Base-by-base conservation (phyloP, 1,140 invertebrate genomes). In the Heliothis subflexa region DNA sequence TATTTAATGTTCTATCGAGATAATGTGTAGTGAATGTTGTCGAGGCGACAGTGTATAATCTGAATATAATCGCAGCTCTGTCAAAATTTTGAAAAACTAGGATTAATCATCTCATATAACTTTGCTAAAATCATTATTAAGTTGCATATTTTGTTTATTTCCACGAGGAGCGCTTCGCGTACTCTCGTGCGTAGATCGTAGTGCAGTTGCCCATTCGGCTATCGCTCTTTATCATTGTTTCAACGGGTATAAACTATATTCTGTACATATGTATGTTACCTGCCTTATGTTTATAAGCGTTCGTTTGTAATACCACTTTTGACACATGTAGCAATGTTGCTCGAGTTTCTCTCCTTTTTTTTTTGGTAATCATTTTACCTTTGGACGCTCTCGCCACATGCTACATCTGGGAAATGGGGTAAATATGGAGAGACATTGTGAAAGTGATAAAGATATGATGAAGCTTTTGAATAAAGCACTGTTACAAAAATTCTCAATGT, bases 351-450 rank as follows among this genome's bases (percentile, higher is more conserved):
- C 40, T 80, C 84, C 86, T 82, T 91, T 88, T 86, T n/a, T 83
- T 94, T 90, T 90, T 91, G 90, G 91, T 93, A 91, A 89, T 87
- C 90, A 83, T 88, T 91, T 93, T 89, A 90, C 89, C 88, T 90
- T 83, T 84, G 85, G 81, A 91, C 84, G 91, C 91, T 93, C 90
- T 89, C 86, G 93, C 91, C 87, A 92, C 93, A 91, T 95, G 94
- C 94, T 95, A 94, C 94, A 95, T 95, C 85, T 95, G 94, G 93
- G 94, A 95, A 95, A 94, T 95, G 93, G 94, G 94, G 94, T 95
- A 95, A 95, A 95, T 95, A 95, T 95, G 95, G 95, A 95, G 94
- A 95, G 95, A 96, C 95, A 96, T 96, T 96, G 95, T 96, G 95
- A 96, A 94, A 92, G 90, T 93, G 91, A 94, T 94, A 93, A 94